Conservation (phyloP, 2,888 invertebrate genomes). For the Eupithecia insigniata region DNA sequence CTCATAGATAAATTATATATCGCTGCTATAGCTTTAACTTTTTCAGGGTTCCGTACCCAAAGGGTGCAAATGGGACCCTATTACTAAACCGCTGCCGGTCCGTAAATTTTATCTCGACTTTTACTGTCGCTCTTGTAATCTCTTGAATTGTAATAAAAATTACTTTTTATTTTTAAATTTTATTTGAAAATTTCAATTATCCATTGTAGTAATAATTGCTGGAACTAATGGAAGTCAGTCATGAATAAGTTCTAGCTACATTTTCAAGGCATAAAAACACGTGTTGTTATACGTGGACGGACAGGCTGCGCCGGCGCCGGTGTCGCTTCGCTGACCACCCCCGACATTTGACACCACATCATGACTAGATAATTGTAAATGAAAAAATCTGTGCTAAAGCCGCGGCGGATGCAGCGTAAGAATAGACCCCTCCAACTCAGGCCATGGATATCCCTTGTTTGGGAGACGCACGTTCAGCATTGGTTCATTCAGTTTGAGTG, state of each 20-base stretch:
- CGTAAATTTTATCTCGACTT: background rate
- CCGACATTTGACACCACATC: constrained; percentile 12
- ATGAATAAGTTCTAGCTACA: background rate
- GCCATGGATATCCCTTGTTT: background rate
- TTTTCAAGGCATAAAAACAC: constrained; percentile 23
- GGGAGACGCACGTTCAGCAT: background rate
- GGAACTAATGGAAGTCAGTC: background rate
- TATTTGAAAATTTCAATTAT: too few species aligned
- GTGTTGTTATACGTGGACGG: constrained; percentile 37
- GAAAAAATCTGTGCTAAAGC: background rate
- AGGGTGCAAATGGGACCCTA: background rate
- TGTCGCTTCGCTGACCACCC: constrained; percentile 24
- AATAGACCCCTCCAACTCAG: too few species aligned
- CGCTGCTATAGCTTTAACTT: background rate
- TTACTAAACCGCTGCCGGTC: background rate
- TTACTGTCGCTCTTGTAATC: too few species aligned
- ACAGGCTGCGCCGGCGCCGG: constrained; percentile 41
- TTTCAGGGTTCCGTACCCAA: background rate
- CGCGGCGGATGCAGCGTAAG: background rate
- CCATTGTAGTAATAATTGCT: too few species aligned
- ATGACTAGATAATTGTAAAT: background rate
- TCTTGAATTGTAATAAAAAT: too few species aligned
- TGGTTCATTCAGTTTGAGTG: too few species aligned
- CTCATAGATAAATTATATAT: background rate
- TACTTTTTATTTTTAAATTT: too few species aligned